Evolutionary conservation across 2,888 invertebrate genomes (phyloP), one percentile per base, ranked within the genome.

Genomic region (Magallana nippona): DNA sequence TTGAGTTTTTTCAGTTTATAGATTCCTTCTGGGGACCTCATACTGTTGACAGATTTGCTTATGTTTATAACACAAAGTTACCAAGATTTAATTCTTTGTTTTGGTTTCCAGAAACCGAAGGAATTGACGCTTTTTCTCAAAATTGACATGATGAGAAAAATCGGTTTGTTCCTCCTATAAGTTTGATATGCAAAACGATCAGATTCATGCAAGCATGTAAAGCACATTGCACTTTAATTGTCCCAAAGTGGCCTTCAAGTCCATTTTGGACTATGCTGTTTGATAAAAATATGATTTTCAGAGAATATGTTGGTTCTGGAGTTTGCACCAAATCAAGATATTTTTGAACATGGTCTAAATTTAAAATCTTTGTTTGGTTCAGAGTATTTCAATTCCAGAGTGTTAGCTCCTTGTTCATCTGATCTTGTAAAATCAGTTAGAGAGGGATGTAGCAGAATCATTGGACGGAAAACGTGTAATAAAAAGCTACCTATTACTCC

Each of bases 111-210:
- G 5, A 32, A 57, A 44, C 63, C 27, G 11, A 71, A 71, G 55
- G 78, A 8, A 1, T 84, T 82, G 44, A 44, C 44, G 5, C 44
- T 44, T 44, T 44, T 44, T 44, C 82, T 19, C 79, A 63, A 63
- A 56, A 82, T 44, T 84, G 79, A 79, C 19, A 15, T 0, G 1
- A 19, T 22, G 84, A 82, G 13, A 84, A 84, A 71, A 84, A 84
- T 44, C 82, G 82, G 84, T 44, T 79, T 3, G 83, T 83, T 17
- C 83, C 80, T 62, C 79, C 83, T n/a, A 58, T 83, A 60, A 17
- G 78, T 22, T 62, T 62, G 55, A 44, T 78, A 56, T 17, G 19
- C 27, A 77, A 55, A 44, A 55, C 11, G 11, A 62, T 79, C 19
- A 78, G 32, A 11, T 78, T 79, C 27, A 60, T 83, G 27, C 44